These are phyloP conservation scores for Beris morrisii DNA, from an alignment of 2,888 invertebrate species.

Conservation along the genomic window DNA sequence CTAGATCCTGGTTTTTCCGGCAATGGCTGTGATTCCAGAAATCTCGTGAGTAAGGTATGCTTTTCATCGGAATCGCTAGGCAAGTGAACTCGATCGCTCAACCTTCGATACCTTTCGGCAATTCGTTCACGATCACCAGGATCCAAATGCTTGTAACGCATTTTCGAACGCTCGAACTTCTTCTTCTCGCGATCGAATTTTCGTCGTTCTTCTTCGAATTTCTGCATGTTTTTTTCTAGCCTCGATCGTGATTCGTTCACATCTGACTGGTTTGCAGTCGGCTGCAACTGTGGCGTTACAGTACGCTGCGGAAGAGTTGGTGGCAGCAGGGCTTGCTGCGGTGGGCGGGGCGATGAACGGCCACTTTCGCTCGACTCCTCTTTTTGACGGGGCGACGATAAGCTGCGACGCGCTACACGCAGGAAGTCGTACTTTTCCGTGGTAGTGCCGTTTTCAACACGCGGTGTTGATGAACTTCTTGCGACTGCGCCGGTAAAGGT, in stretches of 20 bases:
- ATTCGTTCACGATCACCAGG: conserved; percentile 51
- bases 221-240: conserved; percentile 51
- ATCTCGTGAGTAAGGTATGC: conserved; percentile 5
- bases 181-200: conserved; percentile 57
- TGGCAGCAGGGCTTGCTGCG: not conserved
- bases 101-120: conserved; percentile 50
- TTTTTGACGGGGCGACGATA: conserved; percentile 53
- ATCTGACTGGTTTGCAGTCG: not conserved
- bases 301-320: conserved; percentile 12
- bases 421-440: conserved; percentile 46
- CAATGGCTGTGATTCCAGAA: conserved; percentile 14
- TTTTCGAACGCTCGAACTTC: conserved; percentile 53
- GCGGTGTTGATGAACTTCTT: conserved; percentile 53
- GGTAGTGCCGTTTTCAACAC: conserved; percentile 47
- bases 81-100: conserved; percentile 46
- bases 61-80: conserved; percentile 50
- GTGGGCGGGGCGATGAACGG: conserved; percentile 39
- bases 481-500: conserved; percentile 53
- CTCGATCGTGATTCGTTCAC: conserved; percentile 2
- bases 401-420: conserved; percentile 48
- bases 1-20: conserved; percentile 12
- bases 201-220: conserved; percentile 54
- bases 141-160: conserved; percentile 45
- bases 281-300: not conserved
- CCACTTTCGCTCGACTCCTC: conserved; percentile 54